phyloP scores from a whole-genome alignment of 2,797 vertebrate genomes.

The Merluccius polli region DNA sequence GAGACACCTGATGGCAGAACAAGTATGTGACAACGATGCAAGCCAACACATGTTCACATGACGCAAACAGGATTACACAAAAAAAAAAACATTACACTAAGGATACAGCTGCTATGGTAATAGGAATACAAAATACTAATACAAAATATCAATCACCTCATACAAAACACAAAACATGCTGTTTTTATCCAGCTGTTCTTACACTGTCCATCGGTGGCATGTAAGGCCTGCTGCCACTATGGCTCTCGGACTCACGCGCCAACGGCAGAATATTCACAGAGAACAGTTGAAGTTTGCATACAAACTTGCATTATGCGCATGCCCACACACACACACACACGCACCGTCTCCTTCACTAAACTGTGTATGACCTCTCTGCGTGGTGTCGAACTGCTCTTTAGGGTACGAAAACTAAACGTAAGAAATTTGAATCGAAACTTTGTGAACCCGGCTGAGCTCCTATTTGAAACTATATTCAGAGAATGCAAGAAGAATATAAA shows the following conservation, averaged over 20 bases:
- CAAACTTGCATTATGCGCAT: background rate
- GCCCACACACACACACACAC: constrained; percentile 3
- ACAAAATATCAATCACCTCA: background rate
- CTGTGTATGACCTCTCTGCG: background rate
- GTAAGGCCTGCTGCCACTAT: constrained; percentile 19
- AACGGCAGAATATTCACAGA: constrained; percentile 3
- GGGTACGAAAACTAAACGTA: background rate
- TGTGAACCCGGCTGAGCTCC: background rate
- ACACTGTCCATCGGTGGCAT: constrained; percentile 13
- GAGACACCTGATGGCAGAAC: background rate
- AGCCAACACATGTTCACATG: background rate
- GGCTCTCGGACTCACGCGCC: background rate
- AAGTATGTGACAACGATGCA: background rate
- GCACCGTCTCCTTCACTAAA: constrained; percentile 3
- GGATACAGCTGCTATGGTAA: background rate
- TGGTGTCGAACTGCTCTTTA: background rate
- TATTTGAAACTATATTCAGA: background rate
- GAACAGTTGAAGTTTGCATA: background rate
- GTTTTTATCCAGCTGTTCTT: constrained; percentile 17
- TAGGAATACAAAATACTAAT: background rate
- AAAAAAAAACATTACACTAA: background rate
- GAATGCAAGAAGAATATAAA: background rate
- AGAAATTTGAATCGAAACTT: background rate
- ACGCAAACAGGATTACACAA: background rate
- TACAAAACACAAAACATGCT: background rate